These are phyloP conservation scores for Rhagoletis zephyria DNA, from an alignment of 1,140 invertebrate species.

Conservation along the genomic window DNA sequence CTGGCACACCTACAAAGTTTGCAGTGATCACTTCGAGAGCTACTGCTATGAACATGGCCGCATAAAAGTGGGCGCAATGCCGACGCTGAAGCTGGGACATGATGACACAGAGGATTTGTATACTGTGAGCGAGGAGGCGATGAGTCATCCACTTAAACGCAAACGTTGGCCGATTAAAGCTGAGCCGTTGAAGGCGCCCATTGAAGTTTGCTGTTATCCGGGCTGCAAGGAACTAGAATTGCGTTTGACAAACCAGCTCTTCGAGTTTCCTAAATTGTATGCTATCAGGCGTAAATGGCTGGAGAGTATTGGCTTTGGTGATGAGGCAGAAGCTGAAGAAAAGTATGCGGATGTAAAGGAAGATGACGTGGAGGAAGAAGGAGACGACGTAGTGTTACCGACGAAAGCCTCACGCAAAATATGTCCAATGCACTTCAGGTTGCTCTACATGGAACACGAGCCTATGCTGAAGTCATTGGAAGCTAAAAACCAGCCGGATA, in stretches of 20 bases:
- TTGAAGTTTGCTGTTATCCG: conserved; percentile 19
- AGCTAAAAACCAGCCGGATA: background rate
- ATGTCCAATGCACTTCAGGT: conserved; percentile 50
- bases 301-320: background rate
- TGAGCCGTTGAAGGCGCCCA: background rate
- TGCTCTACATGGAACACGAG: conserved; percentile 24
- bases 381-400: background rate
- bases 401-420: background rate
- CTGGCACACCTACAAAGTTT: conserved; percentile 58
- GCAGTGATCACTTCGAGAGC: conserved; percentile 62
- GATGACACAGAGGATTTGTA: conserved; percentile 56
- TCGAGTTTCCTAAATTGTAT: background rate
- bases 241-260: background rate
- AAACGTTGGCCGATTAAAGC: background rate
- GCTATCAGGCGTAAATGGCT: background rate
- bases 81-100: conserved; percentile 65
- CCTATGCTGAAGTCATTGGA: background rate
- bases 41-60: conserved; percentile 56
- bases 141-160: conserved; percentile 20
- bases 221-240: conserved; percentile 30
- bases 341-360: background rate
- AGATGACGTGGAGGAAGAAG: background rate
- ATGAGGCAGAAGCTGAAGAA: background rate
- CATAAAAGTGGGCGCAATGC: conserved; percentile 58
- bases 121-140: conserved; percentile 25